Evolutionary conservation across 1,140 invertebrate species (phyloP), one percentile per base, ranked within the genome.

Genomic region (Drosophila tsacasi): DNA sequence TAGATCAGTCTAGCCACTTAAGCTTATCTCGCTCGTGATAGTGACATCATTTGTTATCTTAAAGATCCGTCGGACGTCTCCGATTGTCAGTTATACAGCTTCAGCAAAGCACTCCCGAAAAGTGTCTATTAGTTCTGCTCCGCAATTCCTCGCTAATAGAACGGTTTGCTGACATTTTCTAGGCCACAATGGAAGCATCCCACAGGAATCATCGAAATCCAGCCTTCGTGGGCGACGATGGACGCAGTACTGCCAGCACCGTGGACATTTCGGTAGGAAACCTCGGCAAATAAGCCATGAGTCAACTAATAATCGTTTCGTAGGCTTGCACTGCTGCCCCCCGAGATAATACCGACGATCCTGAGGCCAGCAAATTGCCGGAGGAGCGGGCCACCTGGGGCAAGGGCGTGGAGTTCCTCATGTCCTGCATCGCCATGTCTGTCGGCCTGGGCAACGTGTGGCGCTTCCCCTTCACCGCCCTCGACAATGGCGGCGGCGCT

Each of bases 361-460:
- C 65, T 25, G 72, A 83, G 61, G 58, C 55, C 2, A 66, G 27
- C 35, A 90, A 90, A 69, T 21, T 54, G 68, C 50, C 52, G 0
- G 61, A 55, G 25, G 93, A 94, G 68, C 93, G 96, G 46, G 95
- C 94, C 15, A 95, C 95, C 68, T 98, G 97, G 97, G 95, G 94
- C 44, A 96, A 95, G 72, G 95, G 96, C 58, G 79, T 96, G 5
- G 97, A 98, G 93, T 98, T 98, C 91, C 93, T 98, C 5, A 95
- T 97, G 93, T 97, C 96, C 4, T 97, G 96, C 86, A 96, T 97
- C 37, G 96, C 96, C 23, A 97, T 97, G 93, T 97, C 97, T 2
- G 96, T 98, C 12, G 97, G 97, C 2, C 93, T 98, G 37, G 97
- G 97, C n/a, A 98, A 98, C 90, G 95, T 98, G 32, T 98, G 97